phyloP scores from a whole-genome alignment of 2,797 vertebrate genomes.

The Eulemur coronatus region DNA sequence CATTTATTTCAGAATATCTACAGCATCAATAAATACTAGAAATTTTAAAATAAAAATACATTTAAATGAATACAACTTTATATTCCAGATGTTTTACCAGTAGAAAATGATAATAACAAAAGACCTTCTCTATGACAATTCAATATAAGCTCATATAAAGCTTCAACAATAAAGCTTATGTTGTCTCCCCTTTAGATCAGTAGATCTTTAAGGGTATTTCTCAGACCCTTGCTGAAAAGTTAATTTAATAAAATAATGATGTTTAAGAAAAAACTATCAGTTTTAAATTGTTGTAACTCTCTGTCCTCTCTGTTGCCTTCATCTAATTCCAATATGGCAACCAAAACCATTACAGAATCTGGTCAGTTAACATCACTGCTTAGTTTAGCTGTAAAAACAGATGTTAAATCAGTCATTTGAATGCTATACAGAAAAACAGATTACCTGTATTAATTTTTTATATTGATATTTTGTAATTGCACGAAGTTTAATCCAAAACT shows the following conservation, averaged over 20 bases:
- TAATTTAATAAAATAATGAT: constrained; percentile 20
- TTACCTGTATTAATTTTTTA: not conserved
- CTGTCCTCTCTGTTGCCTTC: not conserved
- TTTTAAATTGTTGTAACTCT: not conserved
- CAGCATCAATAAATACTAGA: constrained; percentile 2
- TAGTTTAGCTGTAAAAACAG: not conserved
- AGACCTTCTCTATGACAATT: not conserved
- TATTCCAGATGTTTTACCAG: not conserved
- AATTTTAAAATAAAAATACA: constrained; percentile 49
- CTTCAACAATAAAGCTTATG: not conserved
- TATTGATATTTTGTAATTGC: not conserved
- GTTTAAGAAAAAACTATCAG: not conserved
- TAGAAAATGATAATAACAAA: not conserved
- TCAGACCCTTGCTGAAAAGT: not conserved
- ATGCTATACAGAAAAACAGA: not conserved
- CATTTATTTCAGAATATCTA: constrained; percentile 15
- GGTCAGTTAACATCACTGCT: not conserved
- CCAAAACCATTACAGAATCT: not conserved
- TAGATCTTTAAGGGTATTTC: not conserved
- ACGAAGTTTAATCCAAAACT: not conserved
- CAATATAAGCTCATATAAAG: not conserved
- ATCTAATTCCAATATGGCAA: not conserved
- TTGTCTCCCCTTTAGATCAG: not conserved
- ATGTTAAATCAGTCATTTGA: not conserved
- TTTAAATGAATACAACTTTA: constrained; percentile 19